Evolutionary conservation across 2,797 vertebrate genomes (phyloP).

Genomic region (Margarornis squamiger): DNA sequence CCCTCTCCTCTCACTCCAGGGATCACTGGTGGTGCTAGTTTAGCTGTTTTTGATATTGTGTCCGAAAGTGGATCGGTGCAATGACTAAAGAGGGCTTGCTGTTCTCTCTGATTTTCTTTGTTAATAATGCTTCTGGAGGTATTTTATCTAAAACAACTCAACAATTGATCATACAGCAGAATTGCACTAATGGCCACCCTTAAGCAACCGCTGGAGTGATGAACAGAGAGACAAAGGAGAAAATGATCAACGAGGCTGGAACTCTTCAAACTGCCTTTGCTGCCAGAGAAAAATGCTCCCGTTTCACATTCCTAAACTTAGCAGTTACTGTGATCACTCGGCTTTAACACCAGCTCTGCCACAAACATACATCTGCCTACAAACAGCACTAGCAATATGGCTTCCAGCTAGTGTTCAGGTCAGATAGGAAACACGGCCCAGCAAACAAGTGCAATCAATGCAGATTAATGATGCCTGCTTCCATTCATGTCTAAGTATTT

Average conservation of each 20-base stretch:
- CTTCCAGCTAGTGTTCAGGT: slow-evolving; percentile 30
- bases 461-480: slow-evolving; percentile 67
- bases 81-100: neutral
- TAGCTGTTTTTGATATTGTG: neutral
- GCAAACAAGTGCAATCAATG: slow-evolving; percentile 61
- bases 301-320: slow-evolving; percentile 49
- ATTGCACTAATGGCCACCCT: neutral
- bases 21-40: neutral
- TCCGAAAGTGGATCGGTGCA: neutral
- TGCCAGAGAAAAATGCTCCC: slow-evolving; percentile 31
- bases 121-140: neutral
- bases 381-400: neutral
- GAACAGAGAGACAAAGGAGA: neutral
- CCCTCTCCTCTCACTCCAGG: neutral
- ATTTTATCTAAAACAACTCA: slow-evolving; percentile 6
- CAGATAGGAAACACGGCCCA: slow-evolving; percentile 15
- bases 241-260: slow-evolving; percentile 3
- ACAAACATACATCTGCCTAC: slow-evolving; percentile 18
- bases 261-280: neutral
- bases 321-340: neutral
- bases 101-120: neutral
- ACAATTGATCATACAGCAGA: neutral
- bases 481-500: slow-evolving; percentile 66
- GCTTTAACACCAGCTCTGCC: neutral
- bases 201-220: neutral